A percentile compares a stretch with the other conserved stretches of the same genome.
Evolutionary conservation across 2,888 invertebrate species (phyloP).

Genomic region (Cephus sareptanus): DNA sequence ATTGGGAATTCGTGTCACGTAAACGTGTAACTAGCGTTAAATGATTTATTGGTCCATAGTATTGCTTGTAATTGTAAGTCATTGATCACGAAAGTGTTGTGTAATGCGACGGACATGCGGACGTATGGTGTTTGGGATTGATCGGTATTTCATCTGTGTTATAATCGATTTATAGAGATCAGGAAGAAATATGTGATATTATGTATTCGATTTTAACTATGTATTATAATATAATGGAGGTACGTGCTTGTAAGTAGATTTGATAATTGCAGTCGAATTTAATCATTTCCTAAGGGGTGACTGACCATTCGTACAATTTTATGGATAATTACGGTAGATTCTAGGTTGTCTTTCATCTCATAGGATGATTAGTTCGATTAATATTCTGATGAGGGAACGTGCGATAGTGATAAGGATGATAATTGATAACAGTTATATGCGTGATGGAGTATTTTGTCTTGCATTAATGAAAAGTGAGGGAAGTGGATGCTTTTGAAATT

Average conservation of each 20-base stretch:
- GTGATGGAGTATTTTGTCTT: not conserved
- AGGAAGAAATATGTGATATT: not conserved
- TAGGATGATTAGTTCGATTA: not conserved
- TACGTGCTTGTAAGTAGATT: not conserved
- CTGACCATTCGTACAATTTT: not conserved
- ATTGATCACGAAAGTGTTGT: slow-evolving; percentile 10
- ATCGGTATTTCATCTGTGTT: slow-evolving; percentile 10
- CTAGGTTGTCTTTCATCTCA: not conserved
- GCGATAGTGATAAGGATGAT: not conserved
- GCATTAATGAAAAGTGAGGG: not conserved
- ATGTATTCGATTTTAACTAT: not conserved
- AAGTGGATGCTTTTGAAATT: not conserved
- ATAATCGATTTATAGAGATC: not conserved
- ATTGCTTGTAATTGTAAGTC: slow-evolving; percentile 24
- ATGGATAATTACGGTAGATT: not conserved
- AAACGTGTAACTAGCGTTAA: slow-evolving; percentile 9
- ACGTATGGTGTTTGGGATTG: not conserved
- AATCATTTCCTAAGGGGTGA: not conserved
- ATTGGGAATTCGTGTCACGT: slow-evolving; percentile 11
- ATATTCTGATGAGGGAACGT: not conserved
- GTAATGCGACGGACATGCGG: not conserved
- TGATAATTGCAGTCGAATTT: not conserved
- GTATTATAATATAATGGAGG: not conserved
- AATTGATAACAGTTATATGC: not conserved
- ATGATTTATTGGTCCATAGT: slow-evolving; percentile 22